These are phyloP conservation scores for Protaetia brevitarsis DNA, from an alignment of 1,140 invertebrate species.

Conservation along the genomic window DNA sequence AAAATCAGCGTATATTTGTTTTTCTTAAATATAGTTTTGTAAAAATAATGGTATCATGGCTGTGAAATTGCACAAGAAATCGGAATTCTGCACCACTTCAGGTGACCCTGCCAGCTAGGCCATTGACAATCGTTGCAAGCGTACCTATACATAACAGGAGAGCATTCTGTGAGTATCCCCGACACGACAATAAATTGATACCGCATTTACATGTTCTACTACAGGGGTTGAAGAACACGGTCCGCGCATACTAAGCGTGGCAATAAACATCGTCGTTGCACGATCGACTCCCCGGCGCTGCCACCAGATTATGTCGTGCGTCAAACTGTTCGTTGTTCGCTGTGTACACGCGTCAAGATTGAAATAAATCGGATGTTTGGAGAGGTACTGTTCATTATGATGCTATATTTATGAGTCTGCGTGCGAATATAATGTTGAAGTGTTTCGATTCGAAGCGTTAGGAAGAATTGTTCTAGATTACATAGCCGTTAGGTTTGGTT, in stretches of 20 bases:
- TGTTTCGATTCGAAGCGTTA: too few relatives aligned
- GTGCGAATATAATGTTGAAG: too few relatives aligned
- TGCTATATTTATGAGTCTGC: too few relatives aligned
- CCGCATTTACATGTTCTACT: constrained; percentile 34
- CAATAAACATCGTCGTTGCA: constrained; percentile 26
- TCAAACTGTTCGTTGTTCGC: background rate
- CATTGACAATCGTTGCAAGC: background rate
- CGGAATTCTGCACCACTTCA: background rate
- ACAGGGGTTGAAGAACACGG: constrained; percentile 27
- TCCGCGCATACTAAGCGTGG: constrained; percentile 32
- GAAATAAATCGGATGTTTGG: too few relatives aligned
- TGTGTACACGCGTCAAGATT: background rate
- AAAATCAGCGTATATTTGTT: too few relatives aligned
- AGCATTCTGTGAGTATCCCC: background rate
- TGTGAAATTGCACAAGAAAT: background rate
- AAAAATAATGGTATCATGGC: too few relatives aligned
- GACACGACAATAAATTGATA: constrained; percentile 34
- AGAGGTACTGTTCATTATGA: too few relatives aligned
- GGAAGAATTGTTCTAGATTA: too few relatives aligned
- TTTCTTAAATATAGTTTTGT: too few relatives aligned
- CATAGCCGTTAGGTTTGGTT: too few relatives aligned
- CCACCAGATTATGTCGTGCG: background rate
- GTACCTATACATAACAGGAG: background rate
- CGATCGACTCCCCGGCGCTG: background rate
- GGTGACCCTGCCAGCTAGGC: background rate